A percentile compares a stretch with the other conserved stretches of the same genome.
These are phyloP conservation scores for Wiebesia pumilae DNA, from an alignment of 1,140 invertebrate species.

Conservation along the genomic window DNA sequence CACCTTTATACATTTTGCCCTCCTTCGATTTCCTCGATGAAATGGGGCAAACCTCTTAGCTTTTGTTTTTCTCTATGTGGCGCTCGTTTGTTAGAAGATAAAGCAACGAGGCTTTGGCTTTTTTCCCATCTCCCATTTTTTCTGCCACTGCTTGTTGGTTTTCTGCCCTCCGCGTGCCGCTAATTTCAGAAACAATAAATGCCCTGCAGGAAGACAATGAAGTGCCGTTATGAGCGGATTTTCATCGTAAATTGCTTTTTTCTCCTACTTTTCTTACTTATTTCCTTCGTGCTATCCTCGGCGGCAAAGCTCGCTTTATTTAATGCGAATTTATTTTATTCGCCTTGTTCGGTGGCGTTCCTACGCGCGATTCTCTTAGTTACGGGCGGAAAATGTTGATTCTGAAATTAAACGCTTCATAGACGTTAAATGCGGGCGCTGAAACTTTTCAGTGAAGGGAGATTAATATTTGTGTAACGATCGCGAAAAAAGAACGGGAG, in stretches of 20 bases:
- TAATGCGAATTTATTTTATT: constrained; percentile 51
- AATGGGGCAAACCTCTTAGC: constrained; percentile 28
- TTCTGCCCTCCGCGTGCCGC: constrained; percentile 32
- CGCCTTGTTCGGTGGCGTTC: neutral
- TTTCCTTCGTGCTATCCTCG: constrained; percentile 1
- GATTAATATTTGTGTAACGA: constrained; percentile 54
- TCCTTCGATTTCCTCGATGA: constrained; percentile 37
- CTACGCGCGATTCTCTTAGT: constrained; percentile 25
- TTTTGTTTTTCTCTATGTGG: constrained; percentile 35
- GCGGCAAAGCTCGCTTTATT: constrained; percentile 37
- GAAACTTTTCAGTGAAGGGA: constrained; percentile 31
- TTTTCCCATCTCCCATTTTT: constrained; percentile 6
- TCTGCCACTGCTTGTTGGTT: constrained; percentile 21
- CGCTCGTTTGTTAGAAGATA: constrained; percentile 23
- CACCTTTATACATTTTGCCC: constrained; percentile 45
- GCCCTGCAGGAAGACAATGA: constrained; percentile 44
- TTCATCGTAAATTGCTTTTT: constrained; percentile 49
- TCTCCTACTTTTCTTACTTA: constrained; percentile 29
- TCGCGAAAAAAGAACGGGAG: constrained; percentile 35
- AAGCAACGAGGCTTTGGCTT: constrained; percentile 27
- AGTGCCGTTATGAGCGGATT: constrained; percentile 44
- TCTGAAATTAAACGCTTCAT: constrained; percentile 46
- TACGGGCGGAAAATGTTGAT: constrained; percentile 50
- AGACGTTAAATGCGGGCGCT: constrained; percentile 4
- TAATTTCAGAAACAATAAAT: constrained; percentile 55